Percentiles rank a stretch among this genome's conserved stretches.
Conservation (phyloP, 1,140 invertebrate species). For the Leptinotarsa lineolata region DNA sequence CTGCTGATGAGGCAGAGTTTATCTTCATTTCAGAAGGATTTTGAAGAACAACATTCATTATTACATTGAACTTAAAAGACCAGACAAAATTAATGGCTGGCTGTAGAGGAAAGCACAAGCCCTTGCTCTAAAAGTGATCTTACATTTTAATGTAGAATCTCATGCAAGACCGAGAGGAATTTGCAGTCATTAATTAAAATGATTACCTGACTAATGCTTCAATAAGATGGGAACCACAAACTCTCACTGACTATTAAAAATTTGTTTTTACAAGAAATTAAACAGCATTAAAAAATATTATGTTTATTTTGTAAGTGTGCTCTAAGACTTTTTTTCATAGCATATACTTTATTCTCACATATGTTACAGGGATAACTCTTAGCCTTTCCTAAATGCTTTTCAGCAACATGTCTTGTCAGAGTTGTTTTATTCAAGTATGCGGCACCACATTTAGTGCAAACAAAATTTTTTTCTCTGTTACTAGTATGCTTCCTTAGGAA, state of each 20-base stretch:
- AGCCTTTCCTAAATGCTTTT: constrained; percentile 36
- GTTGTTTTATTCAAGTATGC: constrained; percentile 43
- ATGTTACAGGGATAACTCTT: constrained; percentile 22
- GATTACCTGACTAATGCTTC: neutral
- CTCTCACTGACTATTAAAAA: neutral
- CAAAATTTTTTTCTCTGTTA: constrained; percentile 39
- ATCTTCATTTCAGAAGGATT: too few species aligned
- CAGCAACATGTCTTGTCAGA: constrained; percentile 38
- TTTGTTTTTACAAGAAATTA: neutral
- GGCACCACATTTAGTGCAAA: constrained; percentile 38
- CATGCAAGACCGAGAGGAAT: neutral
- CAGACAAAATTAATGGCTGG: too few species aligned
- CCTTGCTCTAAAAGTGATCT: too few species aligned
- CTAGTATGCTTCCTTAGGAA: constrained; percentile 37
- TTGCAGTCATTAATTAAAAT: neutral
- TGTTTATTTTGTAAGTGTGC: constrained; percentile 32
- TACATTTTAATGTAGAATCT: too few species aligned
- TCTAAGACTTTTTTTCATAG: constrained; percentile 29
- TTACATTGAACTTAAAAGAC: too few species aligned
- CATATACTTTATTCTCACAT: constrained; percentile 31
- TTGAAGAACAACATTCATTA: too few species aligned
- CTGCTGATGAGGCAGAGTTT: too few species aligned
- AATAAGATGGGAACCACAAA: neutral
- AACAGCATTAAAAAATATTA: constrained; percentile 19
- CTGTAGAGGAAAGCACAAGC: too few species aligned